These are phyloP conservation scores for Clarias gariepinus DNA, from an alignment of 2,113 vertebrate genomes.

Conservation along the genomic window DNA sequence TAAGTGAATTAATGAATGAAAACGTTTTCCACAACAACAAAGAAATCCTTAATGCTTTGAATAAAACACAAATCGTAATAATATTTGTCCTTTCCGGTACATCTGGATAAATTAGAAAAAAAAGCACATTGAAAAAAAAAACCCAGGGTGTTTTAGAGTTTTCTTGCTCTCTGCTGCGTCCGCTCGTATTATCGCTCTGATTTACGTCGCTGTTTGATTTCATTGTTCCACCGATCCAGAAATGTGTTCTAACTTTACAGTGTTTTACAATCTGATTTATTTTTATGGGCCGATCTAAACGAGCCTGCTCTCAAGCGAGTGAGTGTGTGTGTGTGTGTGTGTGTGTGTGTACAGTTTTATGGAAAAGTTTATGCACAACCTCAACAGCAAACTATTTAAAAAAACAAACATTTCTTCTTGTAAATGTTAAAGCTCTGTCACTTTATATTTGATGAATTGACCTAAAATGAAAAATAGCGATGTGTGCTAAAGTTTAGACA, in stretches of 20 bases:
- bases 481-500: not conserved
- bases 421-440: not conserved
- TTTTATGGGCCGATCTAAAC: not conserved
- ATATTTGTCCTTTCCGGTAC: not conserved
- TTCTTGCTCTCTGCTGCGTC: not conserved
- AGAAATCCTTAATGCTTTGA: not conserved
- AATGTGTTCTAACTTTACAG: not conserved
- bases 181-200: not conserved
- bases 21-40: not conserved
- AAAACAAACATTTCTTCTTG: not conserved
- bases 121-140: not conserved
- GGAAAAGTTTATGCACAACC: not conserved
- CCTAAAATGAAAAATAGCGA: not conserved
- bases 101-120: not conserved
- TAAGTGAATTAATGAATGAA: not conserved
- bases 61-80: not conserved
- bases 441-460: not conserved
- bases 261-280: not conserved
- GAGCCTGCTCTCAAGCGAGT: not conserved
- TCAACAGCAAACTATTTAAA: too few relatives aligned
- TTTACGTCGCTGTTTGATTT: not conserved
- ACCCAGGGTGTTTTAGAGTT: not conserved
- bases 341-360: not conserved
- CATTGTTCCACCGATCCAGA: not conserved
- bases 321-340: not conserved